Conservation (phyloP, 2,797 vertebrate genomes). For the Chrosomus eos region DNA sequence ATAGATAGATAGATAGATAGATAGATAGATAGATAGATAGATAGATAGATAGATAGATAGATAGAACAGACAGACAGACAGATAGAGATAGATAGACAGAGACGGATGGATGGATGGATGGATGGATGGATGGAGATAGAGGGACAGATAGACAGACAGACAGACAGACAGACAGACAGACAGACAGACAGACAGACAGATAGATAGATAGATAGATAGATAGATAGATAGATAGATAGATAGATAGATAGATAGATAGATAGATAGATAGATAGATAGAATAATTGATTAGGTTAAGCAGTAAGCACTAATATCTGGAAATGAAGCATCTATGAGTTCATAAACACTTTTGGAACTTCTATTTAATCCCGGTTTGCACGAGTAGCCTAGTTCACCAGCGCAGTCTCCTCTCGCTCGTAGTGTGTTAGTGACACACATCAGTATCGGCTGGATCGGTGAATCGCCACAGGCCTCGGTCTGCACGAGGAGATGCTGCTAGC, state of each 20-base stretch:
- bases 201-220: background rate
- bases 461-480: background rate
- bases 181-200: background rate
- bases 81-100: no score
- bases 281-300: background rate
- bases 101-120: no score
- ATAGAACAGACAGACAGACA: no score
- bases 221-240: background rate
- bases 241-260: background rate
- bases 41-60: no score
- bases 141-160: background rate
- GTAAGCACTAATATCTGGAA: background rate
- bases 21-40: no score
- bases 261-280: background rate
- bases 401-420: background rate
- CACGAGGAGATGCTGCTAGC: background rate
- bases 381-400: background rate
- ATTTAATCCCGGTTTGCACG: background rate
- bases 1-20: no score
- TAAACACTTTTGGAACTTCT: background rate
- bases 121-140: background rate
- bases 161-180: background rate
- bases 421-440: constrained; percentile 4
- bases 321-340: background rate
- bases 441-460: background rate